Evolutionary conservation across 2,797 vertebrate genomes (phyloP).

Genomic region (Tragopan temminckii): DNA sequence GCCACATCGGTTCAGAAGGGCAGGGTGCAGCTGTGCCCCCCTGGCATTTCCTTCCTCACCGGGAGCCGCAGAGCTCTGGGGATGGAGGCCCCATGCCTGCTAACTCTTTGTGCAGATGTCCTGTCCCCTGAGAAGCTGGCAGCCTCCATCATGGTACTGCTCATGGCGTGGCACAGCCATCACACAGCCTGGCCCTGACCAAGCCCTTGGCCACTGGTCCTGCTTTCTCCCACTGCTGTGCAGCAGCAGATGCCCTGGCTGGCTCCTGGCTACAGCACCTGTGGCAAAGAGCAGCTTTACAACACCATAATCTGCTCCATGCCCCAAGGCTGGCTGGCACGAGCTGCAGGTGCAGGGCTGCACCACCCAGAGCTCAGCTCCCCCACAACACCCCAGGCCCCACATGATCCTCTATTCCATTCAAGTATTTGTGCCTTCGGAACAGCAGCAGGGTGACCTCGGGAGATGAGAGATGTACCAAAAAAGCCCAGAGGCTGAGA

Average conservation of each 20-base stretch:
- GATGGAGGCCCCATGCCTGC: neutral
- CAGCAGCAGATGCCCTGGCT: fast-evolving
- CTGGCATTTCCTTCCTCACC: fast-evolving
- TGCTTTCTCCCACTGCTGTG: neutral
- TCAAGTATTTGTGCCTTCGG: neutral
- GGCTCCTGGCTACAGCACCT: neutral
- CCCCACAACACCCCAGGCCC: fast-evolving
- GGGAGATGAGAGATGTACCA: neutral
- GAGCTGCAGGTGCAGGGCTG: neutral
- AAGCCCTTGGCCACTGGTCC: neutral
- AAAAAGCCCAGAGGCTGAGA: neutral
- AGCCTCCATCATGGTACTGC: neutral
- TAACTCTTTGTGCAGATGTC: neutral
- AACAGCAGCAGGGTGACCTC: fast-evolving
- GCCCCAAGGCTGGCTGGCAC: fast-evolving
- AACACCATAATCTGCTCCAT: fast-evolving
- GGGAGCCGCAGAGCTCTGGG: neutral
- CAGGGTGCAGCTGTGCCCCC: no score
- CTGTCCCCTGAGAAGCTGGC: neutral
- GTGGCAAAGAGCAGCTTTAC: fast-evolving
- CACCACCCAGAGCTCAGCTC: neutral
- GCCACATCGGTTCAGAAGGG: no score
- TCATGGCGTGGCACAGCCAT: fast-evolving
- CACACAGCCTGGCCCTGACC: fast-evolving
- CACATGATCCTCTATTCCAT: neutral